phyloP scores from a whole-genome alignment of 2,888 invertebrate species.

The Plagiodera versicolora region DNA sequence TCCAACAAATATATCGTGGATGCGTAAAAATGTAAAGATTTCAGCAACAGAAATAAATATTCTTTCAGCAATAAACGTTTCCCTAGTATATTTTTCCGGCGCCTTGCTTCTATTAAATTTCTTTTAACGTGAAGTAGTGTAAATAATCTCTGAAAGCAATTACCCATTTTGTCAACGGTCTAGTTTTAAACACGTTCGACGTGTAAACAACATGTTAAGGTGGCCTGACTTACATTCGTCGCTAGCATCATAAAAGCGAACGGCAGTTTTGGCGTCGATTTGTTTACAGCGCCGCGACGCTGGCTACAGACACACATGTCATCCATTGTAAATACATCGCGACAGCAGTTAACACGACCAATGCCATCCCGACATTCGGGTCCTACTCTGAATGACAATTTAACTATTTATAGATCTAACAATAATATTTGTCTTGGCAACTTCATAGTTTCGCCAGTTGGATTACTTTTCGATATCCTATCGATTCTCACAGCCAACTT shows the following conservation, averaged over 20 bases:
- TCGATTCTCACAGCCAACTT: conserved; percentile 1
- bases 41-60: conserved; percentile 41
- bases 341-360: conserved; percentile 47
- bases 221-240: conserved; percentile 47
- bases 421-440: conserved; percentile 49
- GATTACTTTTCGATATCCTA: conserved; percentile 4
- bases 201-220: conserved; percentile 51
- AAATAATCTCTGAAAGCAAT: conserved; percentile 53
- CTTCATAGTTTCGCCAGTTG: conserved; percentile 12
- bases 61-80: conserved; percentile 42
- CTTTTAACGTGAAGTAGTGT: conserved; percentile 50
- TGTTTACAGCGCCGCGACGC: conserved; percentile 57
- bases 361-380: conserved; percentile 29
- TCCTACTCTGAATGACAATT: conserved; percentile 44
- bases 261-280: conserved; percentile 58
- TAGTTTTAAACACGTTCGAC: conserved; percentile 51
- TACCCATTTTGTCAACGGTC: conserved; percentile 56
- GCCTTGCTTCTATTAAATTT: conserved; percentile 49
- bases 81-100: conserved; percentile 48
- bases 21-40: conserved; percentile 20
- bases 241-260: conserved; percentile 55
- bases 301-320: conserved; percentile 50
- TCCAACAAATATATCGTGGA: neutral
- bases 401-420: conserved; percentile 47
- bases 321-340: conserved; percentile 51